A percentile compares a stretch with the other conserved stretches of the same genome.
These are phyloP conservation scores for Dynastes maya DNA, from an alignment of 2,888 invertebrate species.

Conservation along the genomic window DNA sequence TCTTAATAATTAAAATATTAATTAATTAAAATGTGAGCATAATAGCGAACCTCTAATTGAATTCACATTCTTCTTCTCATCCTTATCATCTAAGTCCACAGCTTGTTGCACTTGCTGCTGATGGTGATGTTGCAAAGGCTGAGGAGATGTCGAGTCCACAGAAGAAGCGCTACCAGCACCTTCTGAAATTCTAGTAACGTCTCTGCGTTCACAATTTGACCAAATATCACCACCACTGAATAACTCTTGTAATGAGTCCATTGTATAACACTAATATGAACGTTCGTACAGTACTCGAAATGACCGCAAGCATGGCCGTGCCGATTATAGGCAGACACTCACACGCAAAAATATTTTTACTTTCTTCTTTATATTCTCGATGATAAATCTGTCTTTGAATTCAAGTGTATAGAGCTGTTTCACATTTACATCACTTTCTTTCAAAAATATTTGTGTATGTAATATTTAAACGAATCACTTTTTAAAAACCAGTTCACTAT, in stretches of 20 bases:
- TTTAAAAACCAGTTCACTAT: not conserved
- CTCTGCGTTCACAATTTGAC: constrained; percentile 55
- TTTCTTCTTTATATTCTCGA: constrained; percentile 1
- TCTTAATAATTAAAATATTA: too few species aligned
- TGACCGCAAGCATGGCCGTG: constrained; percentile 60
- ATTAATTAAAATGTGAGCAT: not conserved
- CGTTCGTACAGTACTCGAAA: constrained; percentile 57
- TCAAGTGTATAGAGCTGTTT: not conserved
- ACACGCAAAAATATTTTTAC: constrained; percentile 43
- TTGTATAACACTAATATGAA: constrained; percentile 63
- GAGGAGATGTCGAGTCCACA: constrained; percentile 77
- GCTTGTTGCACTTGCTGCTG: constrained; percentile 47
- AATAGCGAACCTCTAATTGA: constrained; percentile 77
- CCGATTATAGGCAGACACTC: constrained; percentile 57
- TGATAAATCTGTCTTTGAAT: not conserved
- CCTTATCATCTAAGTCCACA: constrained; percentile 63
- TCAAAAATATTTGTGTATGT: not conserved
- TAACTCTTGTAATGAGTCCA: constrained; percentile 72
- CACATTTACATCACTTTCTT: not conserved
- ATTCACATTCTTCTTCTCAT: constrained; percentile 77
- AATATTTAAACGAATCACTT: too few species aligned
- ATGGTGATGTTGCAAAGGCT: constrained; percentile 66
- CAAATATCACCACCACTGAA: constrained; percentile 67
- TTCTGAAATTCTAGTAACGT: constrained; percentile 50
- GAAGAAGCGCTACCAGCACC: constrained; percentile 64